Base-by-base conservation (phyloP, 2,797 vertebrate genomes). In the Gambelia wislizenii region DNA sequence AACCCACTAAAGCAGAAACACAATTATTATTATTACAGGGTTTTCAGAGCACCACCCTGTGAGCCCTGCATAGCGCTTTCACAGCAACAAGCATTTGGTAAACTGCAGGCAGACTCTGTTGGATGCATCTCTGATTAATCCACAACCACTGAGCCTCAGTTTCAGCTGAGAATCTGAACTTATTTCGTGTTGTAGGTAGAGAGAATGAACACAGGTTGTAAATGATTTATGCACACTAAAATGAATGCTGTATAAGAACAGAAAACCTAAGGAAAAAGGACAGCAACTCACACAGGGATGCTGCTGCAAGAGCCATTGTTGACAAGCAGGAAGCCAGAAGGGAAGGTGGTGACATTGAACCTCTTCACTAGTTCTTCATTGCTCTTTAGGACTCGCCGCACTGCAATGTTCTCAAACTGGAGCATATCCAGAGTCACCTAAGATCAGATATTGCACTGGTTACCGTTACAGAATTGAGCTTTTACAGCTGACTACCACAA, bases 381-480 rank as follows among this genome's bases (percentile, higher is more conserved):
- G 0, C 96, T 97, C 90, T 76, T 96, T 95, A 98, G 96, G 83
- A 98, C 98, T 91, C 98, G 97, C 81, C 98, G 97, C 74, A 99
- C 98, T 0, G 96, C 94, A 7, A 99, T 88, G 20, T 98, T 98
- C 79, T 97, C 97, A 6, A 96, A 98, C 96, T 99, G 98, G 33
- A 98, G 95, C 96, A 99, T 95, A 96, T 99, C 99, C 96, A 99
- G 94, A 0, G 95, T 97, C 39, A 99, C 98, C 99, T 99, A 94
- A 70, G 92, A 95, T 86, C 25, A 95, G 69, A 93, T 33, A 0
- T 0, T 33, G 1, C 14, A 47, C 90, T 74, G 89, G 88, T 86
- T 61, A 89, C 4, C 20, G 52, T 61, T 72, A 30, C 20, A 27
- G 33, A 27, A 14, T 30, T 25, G 20, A 44, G 2, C 9, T 77